A percentile compares a stretch with the other conserved stretches of the same genome.
These are phyloP conservation scores for Cartodere bifasciata DNA, from an alignment of 2,888 invertebrate species.

Conservation along the genomic window DNA sequence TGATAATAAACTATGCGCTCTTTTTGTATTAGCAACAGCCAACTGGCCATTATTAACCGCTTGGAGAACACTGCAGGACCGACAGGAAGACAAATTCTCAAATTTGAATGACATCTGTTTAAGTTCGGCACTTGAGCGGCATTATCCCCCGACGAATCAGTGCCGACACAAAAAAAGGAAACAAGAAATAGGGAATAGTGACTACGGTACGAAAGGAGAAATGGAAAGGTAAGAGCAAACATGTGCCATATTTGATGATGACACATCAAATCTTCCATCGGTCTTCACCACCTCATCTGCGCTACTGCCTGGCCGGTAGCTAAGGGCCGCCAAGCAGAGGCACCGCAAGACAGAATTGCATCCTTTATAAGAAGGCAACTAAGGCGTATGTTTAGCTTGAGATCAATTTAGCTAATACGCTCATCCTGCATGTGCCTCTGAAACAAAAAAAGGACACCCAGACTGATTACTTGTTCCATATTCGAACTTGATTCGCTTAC, in stretches of 20 bases:
- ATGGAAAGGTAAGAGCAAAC: too few relatives aligned
- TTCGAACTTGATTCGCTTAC: too few relatives aligned
- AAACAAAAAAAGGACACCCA: conserved; percentile 48
- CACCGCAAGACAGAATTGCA: conserved; percentile 37
- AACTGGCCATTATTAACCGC: too few relatives aligned
- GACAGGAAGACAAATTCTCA: conserved; percentile 27
- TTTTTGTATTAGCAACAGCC: too few relatives aligned
- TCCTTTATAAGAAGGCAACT: conserved; percentile 31
- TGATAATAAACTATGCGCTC: too few relatives aligned
- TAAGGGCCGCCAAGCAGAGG: conserved; percentile 34
- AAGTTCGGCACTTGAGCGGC: conserved; percentile 18
- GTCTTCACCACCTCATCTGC: conserved; percentile 30
- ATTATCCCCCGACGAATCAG: conserved; percentile 15
- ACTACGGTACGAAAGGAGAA: too few relatives aligned
- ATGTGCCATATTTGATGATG: conserved; percentile 1
- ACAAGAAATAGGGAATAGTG: neutral
- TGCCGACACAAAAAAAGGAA: conserved; percentile 2
- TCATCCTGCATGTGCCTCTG: conserved; percentile 79
- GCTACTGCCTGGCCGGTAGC: conserved; percentile 22
- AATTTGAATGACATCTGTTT: conserved; percentile 29
- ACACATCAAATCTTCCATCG: conserved; percentile 33
- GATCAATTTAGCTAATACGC: conserved; percentile 34
- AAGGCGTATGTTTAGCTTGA: conserved; percentile 35
- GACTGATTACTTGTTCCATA: conserved; percentile 31
- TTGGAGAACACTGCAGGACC: conserved; percentile 29